Evolutionary conservation across 2,113 vertebrate genomes (phyloP), one percentile per base, ranked within the genome.

Genomic region (Geococcyx californianus): DNA sequence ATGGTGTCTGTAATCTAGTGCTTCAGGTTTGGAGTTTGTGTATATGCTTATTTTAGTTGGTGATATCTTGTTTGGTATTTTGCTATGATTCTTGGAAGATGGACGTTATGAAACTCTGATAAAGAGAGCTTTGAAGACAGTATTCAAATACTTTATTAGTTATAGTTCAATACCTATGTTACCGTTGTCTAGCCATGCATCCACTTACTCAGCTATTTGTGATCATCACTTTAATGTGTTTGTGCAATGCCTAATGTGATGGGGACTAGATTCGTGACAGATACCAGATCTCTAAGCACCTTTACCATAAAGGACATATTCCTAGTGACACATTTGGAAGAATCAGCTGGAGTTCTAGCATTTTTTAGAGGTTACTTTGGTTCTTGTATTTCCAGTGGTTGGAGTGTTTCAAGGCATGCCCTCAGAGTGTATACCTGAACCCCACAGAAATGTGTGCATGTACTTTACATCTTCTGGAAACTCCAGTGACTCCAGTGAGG

Each of bases 391-490:
- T 54, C 25, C 7, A 15, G 38, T 34, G 54, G 11, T 0, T 62
- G 77, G 24, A 19, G 13, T 0, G 0, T 70, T 70, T 23, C n/a
- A 74, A 54, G 60, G 19, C 36, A 74, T 10, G 47, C 3, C 40
- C 31, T 66, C 47, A 69, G 29, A 54, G 64, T 12, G 28, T 31
- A 33, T 7, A 8, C 29, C 44, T 6, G 6, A 54, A 64, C 45
- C 24, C 49, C 47, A 11, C 31, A 75, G 55, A 83, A 38, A 4
- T 19, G 7, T 13, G 15, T 21, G 16, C 5, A 28, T 0, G 1
- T 10, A 33, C 17, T 86, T 80, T 1, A 20, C 4, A 7, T 42
- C 42, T 56, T 81, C 26, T n/a, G 38, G 42, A 75, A 89, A 56
- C 38, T 52, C 51, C 52, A 59, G 28, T 77, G 42, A 34, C 64